Percentiles rank a stretch among this genome's conserved stretches.
These are phyloP conservation scores for Trichopoda pennipes DNA, from an alignment of 2,888 invertebrate genomes.

Conservation along the genomic window DNA sequence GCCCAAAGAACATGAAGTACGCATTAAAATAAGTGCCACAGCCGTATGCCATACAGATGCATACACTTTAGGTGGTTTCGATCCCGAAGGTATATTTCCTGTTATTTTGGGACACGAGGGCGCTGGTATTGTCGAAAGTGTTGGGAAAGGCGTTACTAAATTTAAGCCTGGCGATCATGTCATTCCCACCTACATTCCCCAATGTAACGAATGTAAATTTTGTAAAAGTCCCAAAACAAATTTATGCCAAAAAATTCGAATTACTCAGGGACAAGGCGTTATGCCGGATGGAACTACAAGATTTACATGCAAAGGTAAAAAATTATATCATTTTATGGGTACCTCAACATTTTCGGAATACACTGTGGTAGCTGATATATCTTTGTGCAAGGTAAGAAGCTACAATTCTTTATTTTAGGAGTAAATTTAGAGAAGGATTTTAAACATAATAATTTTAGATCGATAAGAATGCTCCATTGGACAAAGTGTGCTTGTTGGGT, in stretches of 20 bases:
- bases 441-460: conserved; percentile 81
- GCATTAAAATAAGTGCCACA: conserved; percentile 89
- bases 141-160: conserved; percentile 94
- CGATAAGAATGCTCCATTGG: conserved; percentile 89
- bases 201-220: conserved; percentile 98
- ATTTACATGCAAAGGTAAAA: conserved; percentile 86
- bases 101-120: conserved; percentile 98
- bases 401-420: not conserved
- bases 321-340: conserved; percentile 96
- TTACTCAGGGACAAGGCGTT: conserved; percentile 92
- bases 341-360: conserved; percentile 97
- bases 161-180: conserved; percentile 97
- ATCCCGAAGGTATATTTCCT: conserved; percentile 95
- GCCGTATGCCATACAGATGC: conserved; percentile 96
- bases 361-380: conserved; percentile 96
- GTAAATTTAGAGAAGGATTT: conserved; percentile 4
- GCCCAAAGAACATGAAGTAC: conserved; percentile 95
- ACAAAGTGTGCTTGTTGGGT: conserved; percentile 93
- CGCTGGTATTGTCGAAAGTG: conserved; percentile 96
- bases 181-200: conserved; percentile 97
- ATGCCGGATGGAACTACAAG: conserved; percentile 96
- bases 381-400: conserved; percentile 90
- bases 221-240: conserved; percentile 98
- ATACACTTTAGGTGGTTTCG: conserved; percentile 92
- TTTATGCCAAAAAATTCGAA: conserved; percentile 95